These are phyloP conservation scores for Therioaphis trifolii DNA, from an alignment of 2,888 invertebrate genomes.

Conservation along the genomic window DNA sequence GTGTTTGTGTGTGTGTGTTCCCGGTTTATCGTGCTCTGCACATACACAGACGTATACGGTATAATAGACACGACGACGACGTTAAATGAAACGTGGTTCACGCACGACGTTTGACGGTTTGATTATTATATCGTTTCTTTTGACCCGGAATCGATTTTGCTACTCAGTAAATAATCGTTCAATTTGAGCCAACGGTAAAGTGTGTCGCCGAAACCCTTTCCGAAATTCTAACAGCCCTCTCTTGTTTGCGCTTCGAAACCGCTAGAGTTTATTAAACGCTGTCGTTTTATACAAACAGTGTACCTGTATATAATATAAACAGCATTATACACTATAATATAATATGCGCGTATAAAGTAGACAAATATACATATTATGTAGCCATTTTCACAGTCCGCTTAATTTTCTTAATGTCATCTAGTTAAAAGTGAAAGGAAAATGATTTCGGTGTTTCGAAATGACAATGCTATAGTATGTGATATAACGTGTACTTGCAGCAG, in stretches of 20 bases:
- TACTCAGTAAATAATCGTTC: background rate
- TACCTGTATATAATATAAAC: background rate
- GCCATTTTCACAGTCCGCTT: background rate
- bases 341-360: background rate
- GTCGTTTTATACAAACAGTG: background rate
- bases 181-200: too few relatives aligned
- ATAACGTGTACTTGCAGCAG: too few relatives aligned
- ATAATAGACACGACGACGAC: background rate
- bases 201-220: background rate
- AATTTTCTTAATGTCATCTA: constrained; percentile 10
- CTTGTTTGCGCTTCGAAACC: background rate
- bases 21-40: too few relatives aligned
- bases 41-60: background rate
- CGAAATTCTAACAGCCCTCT: background rate
- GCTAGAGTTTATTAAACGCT: background rate
- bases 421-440: constrained; percentile 20
- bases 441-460: constrained; percentile 2
- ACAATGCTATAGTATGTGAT: background rate
- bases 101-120: too few relatives aligned
- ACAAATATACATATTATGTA: background rate
- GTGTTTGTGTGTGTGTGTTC: too few relatives aligned
- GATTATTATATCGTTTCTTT: too few relatives aligned
- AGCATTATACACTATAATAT: too few relatives aligned
- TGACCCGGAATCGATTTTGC: too few relatives aligned
- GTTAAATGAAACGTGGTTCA: too few relatives aligned